These are phyloP conservation scores for Cremastinae sp. DNA, from an alignment of 2,888 invertebrate genomes.

Conservation along the genomic window DNA sequence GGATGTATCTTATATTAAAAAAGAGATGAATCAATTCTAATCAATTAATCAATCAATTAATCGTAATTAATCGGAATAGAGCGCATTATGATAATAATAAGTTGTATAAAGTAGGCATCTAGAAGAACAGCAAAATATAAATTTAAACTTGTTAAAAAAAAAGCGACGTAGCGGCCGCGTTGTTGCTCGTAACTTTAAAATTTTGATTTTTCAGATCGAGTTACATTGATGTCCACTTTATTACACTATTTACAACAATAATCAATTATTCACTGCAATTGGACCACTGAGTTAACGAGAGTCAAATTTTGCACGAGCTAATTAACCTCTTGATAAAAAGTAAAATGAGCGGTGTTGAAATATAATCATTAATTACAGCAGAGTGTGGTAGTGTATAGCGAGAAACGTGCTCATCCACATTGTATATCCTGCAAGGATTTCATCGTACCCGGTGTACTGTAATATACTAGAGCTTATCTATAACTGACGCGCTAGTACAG, in stretches of 20 bases:
- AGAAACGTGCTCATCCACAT: not conserved
- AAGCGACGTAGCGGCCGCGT: no score
- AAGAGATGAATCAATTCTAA: no score
- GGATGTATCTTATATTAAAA: no score
- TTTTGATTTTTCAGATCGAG: no score
- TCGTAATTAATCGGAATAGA: no score
- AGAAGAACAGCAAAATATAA: no score
- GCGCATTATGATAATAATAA: no score
- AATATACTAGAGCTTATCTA: conserved; percentile 50
- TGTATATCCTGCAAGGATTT: conserved; percentile 28
- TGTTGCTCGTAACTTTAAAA: no score
- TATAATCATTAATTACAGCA: not conserved
- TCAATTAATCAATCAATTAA: no score
- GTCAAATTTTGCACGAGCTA: not conserved
- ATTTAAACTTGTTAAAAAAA: no score
- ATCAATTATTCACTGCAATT: conserved; percentile 68
- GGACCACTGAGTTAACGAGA: conserved; percentile 20
- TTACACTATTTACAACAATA: conserved; percentile 66
- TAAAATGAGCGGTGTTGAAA: not conserved
- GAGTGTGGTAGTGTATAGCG: conserved; percentile 4
- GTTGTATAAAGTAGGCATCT: no score
- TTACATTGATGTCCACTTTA: no score
- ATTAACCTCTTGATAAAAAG: not conserved
- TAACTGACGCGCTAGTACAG: conserved; percentile 43
- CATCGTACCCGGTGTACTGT: conserved; percentile 35